Evolutionary conservation across 2,113 vertebrate species (phyloP), one percentile per base, ranked within the genome.

Genomic region (Zeus faber): DNA sequence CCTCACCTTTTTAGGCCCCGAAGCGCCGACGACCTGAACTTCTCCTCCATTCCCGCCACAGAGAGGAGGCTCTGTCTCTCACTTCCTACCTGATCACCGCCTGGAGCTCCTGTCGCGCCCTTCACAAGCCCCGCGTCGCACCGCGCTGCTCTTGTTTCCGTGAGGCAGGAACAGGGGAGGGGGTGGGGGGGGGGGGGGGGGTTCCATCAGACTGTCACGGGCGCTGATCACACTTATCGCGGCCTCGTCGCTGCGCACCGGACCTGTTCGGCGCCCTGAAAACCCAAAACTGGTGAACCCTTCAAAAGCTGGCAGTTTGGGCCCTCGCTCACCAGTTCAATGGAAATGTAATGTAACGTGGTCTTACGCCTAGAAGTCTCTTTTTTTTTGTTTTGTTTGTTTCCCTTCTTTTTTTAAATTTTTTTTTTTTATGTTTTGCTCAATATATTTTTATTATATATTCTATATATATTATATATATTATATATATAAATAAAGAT

Each of bases 381-480:
- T 85, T 83, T 85, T 37, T 2, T 6, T 77, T 85, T 83, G 81
- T 86, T 87, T 82, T 80, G 72, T 87, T 82, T 90, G 87, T 88
- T 88, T 87, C n/a, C n/a, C n/a, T n/a, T n/a, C n/a, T n/a, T n/a
- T n/a, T n/a, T n/a, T n/a, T n/a, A n/a, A n/a, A n/a, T n/a, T n/a
- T n/a, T n/a, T n/a, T n/a, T n/a, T n/a, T n/a, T n/a, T n/a, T n/a
- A n/a, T 37, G 13, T 6, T 77, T 85, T 83, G 81, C 86, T 87
- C 83, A 81, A 74, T 87, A 83, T 90, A 88, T 88, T 88, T 87
- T 87, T 88, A 89, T 88, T 88, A 91, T 90, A 91, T 88, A 85
- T 85, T 85, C 86, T 91, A 89, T 89, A 90, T n/a, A n/a, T 88
- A 89, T 88, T 88, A 91, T 90, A 91, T 88, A 85, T 85, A 85